Conservation (phyloP, 2,888 invertebrate species). For the Drosophila algonquin region DNA sequence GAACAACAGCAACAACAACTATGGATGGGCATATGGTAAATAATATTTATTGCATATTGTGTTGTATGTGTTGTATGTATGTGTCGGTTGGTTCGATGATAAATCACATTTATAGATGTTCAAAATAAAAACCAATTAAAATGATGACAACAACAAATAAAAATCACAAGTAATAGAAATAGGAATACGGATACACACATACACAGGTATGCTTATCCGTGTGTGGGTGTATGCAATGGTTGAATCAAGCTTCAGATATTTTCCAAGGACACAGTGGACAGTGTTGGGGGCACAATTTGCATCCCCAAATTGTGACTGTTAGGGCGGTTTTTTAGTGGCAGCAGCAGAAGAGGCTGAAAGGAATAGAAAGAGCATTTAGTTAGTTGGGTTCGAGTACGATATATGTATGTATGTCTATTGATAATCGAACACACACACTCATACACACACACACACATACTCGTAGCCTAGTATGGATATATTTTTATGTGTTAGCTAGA, state of each 20-base stretch:
- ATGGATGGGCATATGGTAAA: slow-evolving; percentile 31
- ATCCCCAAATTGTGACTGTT: slow-evolving; percentile 44
- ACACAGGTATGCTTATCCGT: slow-evolving; percentile 7
- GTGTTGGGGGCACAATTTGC: slow-evolving; percentile 41
- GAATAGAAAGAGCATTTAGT: slow-evolving; percentile 34
- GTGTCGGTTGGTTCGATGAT: slow-evolving; percentile 31
- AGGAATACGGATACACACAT: slow-evolving; percentile 30
- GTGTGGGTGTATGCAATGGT: slow-evolving; percentile 45
- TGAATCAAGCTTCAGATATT: slow-evolving; percentile 53
- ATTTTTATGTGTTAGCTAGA: slow-evolving; percentile 27
- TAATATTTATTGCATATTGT: slow-evolving; percentile 44
- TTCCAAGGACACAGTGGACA: slow-evolving; percentile 20
- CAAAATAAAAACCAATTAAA: slow-evolving; percentile 66
- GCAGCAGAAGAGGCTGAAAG: slow-evolving; percentile 1
- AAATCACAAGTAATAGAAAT: slow-evolving; percentile 39
- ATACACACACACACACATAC: slow-evolving; percentile 15
- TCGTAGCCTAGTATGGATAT: slow-evolving; percentile 11
- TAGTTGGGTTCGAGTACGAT: slow-evolving; percentile 26
- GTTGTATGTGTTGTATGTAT: slow-evolving; percentile 43
- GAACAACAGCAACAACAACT: slow-evolving; percentile 16
- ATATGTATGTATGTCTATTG: slow-evolving; percentile 24
- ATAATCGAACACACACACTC: slow-evolving; percentile 18
- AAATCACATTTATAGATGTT: slow-evolving; percentile 68
- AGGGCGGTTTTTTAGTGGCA: slow-evolving; percentile 30
- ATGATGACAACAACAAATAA: slow-evolving; percentile 49